Conservation (phyloP, 2,888 invertebrate species). For the Callyntrura guangdongensis region DNA sequence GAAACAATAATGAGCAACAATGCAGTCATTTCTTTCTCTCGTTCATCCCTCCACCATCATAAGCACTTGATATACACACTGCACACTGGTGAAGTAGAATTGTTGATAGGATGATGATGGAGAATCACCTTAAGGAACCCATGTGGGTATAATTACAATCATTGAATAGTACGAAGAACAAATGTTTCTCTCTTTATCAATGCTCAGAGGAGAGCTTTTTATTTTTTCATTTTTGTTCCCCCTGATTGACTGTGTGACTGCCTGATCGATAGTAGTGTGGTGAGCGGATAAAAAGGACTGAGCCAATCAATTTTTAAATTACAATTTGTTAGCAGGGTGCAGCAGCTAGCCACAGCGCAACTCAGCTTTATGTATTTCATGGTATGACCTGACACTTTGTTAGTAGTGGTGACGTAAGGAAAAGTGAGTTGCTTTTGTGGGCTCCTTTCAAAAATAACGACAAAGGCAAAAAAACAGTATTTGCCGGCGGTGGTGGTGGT, state of each 20-base stretch:
- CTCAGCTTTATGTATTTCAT: background rate
- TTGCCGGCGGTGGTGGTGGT: background rate
- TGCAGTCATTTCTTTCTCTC: slow-evolving; percentile 4
- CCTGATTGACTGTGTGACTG: slow-evolving; percentile 22
- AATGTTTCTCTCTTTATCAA: background rate
- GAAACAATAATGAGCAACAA: slow-evolving; percentile 41
- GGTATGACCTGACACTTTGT: too few relatives aligned
- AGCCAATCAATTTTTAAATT: slow-evolving; percentile 68
- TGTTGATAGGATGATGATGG: slow-evolving; percentile 1
- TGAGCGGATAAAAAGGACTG: slow-evolving; percentile 28
- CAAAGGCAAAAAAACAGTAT: background rate
- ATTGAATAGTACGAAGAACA: background rate
- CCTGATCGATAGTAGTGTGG: slow-evolving; percentile 48
- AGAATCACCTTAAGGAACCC: slow-evolving; percentile 40
- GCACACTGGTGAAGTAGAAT: background rate
- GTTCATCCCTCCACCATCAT: background rate
- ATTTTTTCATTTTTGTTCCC: background rate
- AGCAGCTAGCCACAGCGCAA: background rate
- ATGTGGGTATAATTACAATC: background rate
- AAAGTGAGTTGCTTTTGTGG: too few relatives aligned
- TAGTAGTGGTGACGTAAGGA: too few relatives aligned
- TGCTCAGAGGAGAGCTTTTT: background rate
- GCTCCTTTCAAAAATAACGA: background rate
- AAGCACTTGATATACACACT: too few relatives aligned
- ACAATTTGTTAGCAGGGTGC: slow-evolving; percentile 69